phyloP scores from a whole-genome alignment of 2,113 vertebrate genomes.

The Pollachius pollachius region DNA sequence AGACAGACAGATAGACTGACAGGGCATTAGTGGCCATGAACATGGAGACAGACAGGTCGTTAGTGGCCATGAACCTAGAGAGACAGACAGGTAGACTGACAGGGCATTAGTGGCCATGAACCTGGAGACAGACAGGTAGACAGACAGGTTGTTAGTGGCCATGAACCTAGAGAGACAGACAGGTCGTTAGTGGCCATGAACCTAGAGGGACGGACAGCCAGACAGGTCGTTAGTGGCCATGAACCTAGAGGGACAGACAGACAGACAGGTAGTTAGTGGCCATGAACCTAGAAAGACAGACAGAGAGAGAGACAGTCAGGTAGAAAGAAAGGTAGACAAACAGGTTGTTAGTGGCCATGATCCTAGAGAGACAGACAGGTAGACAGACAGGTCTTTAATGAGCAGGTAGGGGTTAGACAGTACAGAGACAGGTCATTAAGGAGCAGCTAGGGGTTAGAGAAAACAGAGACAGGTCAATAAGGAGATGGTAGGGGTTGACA shows the following conservation, averaged over 20 bases:
- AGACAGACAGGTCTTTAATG: neutral
- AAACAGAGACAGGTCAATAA: too few relatives aligned
- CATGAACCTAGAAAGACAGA: too few relatives aligned
- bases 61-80: neutral
- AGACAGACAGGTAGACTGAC: neutral
- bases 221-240: neutral
- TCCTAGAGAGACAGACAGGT: too few relatives aligned
- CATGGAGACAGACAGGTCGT: neutral
- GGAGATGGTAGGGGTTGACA: too few relatives aligned
- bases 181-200: constrained; percentile 95
- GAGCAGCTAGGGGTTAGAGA: too few relatives aligned
- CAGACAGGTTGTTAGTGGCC: constrained; percentile 70
- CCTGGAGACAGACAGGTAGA: neutral
- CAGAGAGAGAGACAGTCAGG: too few relatives aligned
- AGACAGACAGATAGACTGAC: neutral
- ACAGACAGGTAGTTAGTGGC: too few relatives aligned
- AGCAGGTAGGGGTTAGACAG: too few relatives aligned
- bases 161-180: constrained; percentile 81
- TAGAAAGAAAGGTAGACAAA: neutral
- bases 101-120: neutral
- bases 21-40: neutral
- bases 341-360: neutral
- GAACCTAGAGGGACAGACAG: neutral
- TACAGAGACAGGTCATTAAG: neutral
- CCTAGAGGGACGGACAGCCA: constrained; percentile 61